These are phyloP conservation scores for Potorous gilbertii DNA, from an alignment of 2,797 vertebrate genomes.

Conservation along the genomic window DNA sequence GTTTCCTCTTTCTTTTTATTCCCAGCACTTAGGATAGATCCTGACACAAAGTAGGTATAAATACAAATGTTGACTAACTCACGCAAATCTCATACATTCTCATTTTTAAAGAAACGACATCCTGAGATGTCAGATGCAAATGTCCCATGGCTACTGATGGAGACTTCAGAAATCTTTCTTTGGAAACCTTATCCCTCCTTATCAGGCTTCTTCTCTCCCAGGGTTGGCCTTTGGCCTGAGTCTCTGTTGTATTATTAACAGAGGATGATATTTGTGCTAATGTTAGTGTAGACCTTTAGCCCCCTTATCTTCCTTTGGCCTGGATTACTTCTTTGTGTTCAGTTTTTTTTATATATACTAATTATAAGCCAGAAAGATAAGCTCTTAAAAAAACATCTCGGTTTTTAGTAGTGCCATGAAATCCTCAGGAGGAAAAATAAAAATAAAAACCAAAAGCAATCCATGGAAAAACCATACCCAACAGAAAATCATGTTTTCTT, in stretches of 20 bases:
- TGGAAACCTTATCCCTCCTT: not conserved
- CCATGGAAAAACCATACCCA: not conserved
- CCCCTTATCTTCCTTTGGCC: slow-evolving; percentile 66
- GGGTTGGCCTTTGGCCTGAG: slow-evolving; percentile 62
- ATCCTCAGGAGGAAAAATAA: not conserved
- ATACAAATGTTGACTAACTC: not conserved
- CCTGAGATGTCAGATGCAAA: slow-evolving; percentile 29
- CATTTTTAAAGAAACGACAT: not conserved
- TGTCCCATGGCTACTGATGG: not conserved
- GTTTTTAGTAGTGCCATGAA: not conserved
- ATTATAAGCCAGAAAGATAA: slow-evolving; percentile 48
- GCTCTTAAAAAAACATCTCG: slow-evolving; percentile 66
- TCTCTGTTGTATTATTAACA: slow-evolving; percentile 79
- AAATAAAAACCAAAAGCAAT: not conserved
- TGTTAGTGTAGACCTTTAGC: slow-evolving; percentile 64
- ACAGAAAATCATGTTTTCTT: not conserved
- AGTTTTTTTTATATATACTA: slow-evolving; percentile 29
- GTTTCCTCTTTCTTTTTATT: not conserved
- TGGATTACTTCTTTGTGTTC: slow-evolving; percentile 61
- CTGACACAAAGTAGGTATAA: not conserved
- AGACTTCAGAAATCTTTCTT: not conserved
- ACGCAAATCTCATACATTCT: not conserved
- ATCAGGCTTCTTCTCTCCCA: slow-evolving; percentile 19
- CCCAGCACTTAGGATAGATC: not conserved
- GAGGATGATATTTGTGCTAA: slow-evolving; percentile 73